A percentile compares a stretch with the other conserved stretches of the same genome.
phyloP scores from a whole-genome alignment of 2,888 invertebrate species.

The Plagodis pulveraria region DNA sequence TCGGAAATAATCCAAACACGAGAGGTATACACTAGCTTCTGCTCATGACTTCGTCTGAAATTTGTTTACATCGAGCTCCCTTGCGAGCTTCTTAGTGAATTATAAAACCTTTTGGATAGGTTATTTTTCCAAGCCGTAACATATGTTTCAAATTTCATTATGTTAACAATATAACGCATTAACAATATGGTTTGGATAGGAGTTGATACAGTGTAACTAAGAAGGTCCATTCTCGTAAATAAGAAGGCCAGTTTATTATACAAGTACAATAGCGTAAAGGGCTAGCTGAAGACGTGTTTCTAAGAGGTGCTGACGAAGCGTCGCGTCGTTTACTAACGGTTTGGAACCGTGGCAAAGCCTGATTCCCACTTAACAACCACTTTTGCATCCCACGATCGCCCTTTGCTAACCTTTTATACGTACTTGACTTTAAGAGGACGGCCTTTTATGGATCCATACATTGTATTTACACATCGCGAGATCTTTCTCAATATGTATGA shows the following conservation, averaged over 20 bases:
- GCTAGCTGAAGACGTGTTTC: slow-evolving; percentile 39
- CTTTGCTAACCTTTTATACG: slow-evolving; percentile 29
- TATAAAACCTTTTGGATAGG: too few species aligned
- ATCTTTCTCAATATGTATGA: background rate
- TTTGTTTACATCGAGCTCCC: too few species aligned
- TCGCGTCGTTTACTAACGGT: slow-evolving; percentile 43
- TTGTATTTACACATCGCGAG: background rate
- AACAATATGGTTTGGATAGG: too few species aligned
- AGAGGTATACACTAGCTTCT: too few species aligned
- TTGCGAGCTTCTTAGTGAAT: too few species aligned
- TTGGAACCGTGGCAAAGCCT: slow-evolving; percentile 29
- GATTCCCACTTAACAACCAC: slow-evolving; percentile 34
- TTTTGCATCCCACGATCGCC: slow-evolving; percentile 24
- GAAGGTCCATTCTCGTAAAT: background rate
- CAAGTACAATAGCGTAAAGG: slow-evolving; percentile 2
- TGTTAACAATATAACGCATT: too few species aligned
- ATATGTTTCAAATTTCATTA: too few species aligned
- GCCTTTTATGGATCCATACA: slow-evolving; percentile 9
- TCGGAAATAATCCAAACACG: too few species aligned
- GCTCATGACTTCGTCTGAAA: too few species aligned
- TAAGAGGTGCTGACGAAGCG: slow-evolving; percentile 36
- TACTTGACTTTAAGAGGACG: slow-evolving; percentile 25
- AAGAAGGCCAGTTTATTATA: too few species aligned
- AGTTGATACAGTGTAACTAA: too few species aligned
- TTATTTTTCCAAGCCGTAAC: too few species aligned